Evolutionary conservation across 2,113 vertebrate species (phyloP).

Genomic region (Melanotaenia duboulayi): DNA sequence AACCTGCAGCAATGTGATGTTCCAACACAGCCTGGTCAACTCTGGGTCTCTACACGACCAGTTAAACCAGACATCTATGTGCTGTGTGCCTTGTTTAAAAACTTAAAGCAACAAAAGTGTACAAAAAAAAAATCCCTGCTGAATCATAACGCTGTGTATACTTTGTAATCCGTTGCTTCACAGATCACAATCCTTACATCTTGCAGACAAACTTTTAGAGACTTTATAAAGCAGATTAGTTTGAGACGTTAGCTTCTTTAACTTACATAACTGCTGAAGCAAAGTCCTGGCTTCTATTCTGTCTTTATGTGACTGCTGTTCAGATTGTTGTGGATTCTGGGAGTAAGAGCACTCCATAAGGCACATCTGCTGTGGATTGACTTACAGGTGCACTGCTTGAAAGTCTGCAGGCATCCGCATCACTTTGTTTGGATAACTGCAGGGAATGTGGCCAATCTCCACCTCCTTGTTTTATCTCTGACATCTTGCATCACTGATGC

Average conservation of each 20-base stretch:
- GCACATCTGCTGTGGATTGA: slow-evolving; percentile 71
- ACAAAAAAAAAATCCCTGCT: too few relatives aligned
- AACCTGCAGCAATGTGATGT: too few relatives aligned
- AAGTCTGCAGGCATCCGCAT: slow-evolving; percentile 43
- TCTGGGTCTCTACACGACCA: too few relatives aligned
- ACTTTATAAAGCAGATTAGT: not conserved
- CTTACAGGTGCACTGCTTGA: slow-evolving; percentile 70
- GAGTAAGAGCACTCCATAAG: not conserved
- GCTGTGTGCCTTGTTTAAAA: too few relatives aligned
- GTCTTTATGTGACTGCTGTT: not conserved
- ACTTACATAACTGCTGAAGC: not conserved
- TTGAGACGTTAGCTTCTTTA: not conserved
- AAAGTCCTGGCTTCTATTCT: not conserved
- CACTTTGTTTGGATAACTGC: slow-evolving; percentile 65
- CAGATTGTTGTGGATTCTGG: not conserved
- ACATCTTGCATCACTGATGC: slow-evolving; percentile 36
- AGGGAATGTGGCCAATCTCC: slow-evolving; percentile 34
- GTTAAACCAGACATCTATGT: too few relatives aligned
- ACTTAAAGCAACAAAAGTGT: too few relatives aligned
- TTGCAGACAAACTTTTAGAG: not conserved
- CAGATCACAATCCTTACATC: too few relatives aligned
- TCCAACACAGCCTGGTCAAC: too few relatives aligned
- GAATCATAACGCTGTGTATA: too few relatives aligned
- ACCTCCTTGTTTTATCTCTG: slow-evolving; percentile 30
- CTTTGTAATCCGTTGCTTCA: too few relatives aligned